Conservation (phyloP, 2,797 vertebrate genomes). For the Amblyraja radiata region DNA sequence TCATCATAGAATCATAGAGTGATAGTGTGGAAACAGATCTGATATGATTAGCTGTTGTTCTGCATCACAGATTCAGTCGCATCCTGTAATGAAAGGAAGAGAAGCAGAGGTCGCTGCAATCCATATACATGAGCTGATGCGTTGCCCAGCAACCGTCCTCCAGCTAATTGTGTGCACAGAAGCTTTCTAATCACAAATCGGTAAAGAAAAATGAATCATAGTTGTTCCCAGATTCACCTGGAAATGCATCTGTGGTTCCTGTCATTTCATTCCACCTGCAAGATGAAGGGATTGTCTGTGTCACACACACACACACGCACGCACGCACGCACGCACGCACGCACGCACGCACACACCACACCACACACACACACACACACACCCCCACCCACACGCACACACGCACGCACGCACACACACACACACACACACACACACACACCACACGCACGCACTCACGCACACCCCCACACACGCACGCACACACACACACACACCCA, state of each 20-base stretch:
- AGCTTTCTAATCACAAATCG: neutral
- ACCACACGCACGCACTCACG: too few relatives aligned
- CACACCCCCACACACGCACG: too few relatives aligned
- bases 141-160: neutral
- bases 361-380: too few relatives aligned
- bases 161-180: neutral
- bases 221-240: neutral
- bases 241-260: neutral
- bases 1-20: too few relatives aligned
- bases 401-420: too few relatives aligned
- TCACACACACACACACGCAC: neutral
- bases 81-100: neutral
- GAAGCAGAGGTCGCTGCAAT: neutral
- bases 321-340: too few relatives aligned
- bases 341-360: too few relatives aligned
- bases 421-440: too few relatives aligned
- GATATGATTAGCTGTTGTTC: neutral
- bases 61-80: neutral
- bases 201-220: slow-evolving; percentile 26
- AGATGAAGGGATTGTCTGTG: neutral
- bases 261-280: neutral
- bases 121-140: neutral
- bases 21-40: too few relatives aligned
- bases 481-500: too few relatives aligned
- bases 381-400: too few relatives aligned